Evolutionary conservation across 37 sponge, comb jelly and placozoan species (phyloP), one percentile per base, ranked within the genome.

Genomic region (Hormiphora californensis): DNA sequence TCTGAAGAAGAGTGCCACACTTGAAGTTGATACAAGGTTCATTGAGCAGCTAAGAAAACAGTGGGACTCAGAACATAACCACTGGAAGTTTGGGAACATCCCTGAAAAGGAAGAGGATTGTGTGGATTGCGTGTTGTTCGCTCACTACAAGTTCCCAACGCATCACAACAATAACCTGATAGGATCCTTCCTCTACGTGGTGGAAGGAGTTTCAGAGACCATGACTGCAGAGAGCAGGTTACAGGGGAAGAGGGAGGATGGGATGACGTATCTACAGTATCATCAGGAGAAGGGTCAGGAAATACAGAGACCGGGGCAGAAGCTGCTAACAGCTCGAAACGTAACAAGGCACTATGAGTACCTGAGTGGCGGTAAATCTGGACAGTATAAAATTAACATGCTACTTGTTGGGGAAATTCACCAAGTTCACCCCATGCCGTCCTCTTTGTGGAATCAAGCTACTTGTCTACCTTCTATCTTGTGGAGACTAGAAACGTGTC

Each of bases 401-500:
- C 33, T 63, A 0, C 88, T 96, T 28, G 85, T 93, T 32, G 91
- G 93, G 19, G 92, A 93, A 57, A 37, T 92, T n/a, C 88, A 88
- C 49, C 21, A 53, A 2, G 88, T 91, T 33, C 88, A 89, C 31
- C 91, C 90, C 25, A 40, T 96, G 30, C 86, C 90, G 0, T 86
- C 89, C 8, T 65, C 73, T 63, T 32, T 93, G 28, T 89, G 86
- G 89, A 88, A 89, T 34, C 65, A 91, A 0, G 54, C 53, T 31
- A 63, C 85, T 30, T 92, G 92, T 55, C 54, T 98, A n/a, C 99
- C 95, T 0, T 92, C 94, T 0, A 37, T 95, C 33, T 57, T 98
- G 28, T 95, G 91, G 89, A 38, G 99, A 27, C 0, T 94, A 22
- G 99, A 98, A 86, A 65, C 90, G 32, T 39, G 90, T 22, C 87